Conservation (phyloP, 2,797 vertebrate species). For the Holocentrus rufus region DNA sequence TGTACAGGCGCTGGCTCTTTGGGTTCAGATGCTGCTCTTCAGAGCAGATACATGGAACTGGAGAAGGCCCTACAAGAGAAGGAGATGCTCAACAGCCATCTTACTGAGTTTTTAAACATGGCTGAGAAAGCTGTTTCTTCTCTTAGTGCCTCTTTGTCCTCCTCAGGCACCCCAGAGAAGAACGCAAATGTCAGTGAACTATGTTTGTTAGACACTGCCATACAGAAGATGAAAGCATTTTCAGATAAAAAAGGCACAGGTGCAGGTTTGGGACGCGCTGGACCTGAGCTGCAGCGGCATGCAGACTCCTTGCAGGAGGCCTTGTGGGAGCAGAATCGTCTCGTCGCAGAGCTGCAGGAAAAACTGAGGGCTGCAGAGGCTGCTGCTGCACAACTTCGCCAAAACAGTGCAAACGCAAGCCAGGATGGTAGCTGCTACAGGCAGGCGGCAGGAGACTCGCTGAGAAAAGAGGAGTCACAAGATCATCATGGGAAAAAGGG, state of each 20-base stretch:
- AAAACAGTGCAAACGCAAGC: not conserved
- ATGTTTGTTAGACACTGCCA: constrained; percentile 63
- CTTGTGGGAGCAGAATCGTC: constrained; percentile 70
- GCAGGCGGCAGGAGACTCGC: constrained; percentile 27
- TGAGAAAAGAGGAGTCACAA: constrained; percentile 25
- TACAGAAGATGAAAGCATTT: constrained; percentile 53
- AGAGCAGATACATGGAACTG: constrained; percentile 67
- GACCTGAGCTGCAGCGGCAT: constrained; percentile 64
- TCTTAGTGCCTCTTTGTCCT: constrained; percentile 31
- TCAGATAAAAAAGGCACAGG: constrained; percentile 28
- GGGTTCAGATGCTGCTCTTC: constrained; percentile 52
- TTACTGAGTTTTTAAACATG: constrained; percentile 74
- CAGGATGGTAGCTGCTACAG: constrained; percentile 33
- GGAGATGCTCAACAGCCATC: constrained; percentile 70
- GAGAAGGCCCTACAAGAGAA: constrained; percentile 76
- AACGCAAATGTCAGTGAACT: constrained; percentile 62
- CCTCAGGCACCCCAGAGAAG: constrained; percentile 31
- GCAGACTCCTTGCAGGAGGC: constrained; percentile 75
- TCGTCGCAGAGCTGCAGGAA: constrained; percentile 76
- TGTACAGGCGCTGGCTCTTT: constrained; percentile 30
- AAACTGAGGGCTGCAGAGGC: constrained; percentile 62
- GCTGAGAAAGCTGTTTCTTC: constrained; percentile 65
- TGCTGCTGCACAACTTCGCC: constrained; percentile 22
- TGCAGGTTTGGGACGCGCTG: constrained; percentile 1
- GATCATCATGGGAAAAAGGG: constrained; percentile 3